Conservation (phyloP, 2,113 vertebrate genomes). For the Pollimyrus isidori region DNA sequence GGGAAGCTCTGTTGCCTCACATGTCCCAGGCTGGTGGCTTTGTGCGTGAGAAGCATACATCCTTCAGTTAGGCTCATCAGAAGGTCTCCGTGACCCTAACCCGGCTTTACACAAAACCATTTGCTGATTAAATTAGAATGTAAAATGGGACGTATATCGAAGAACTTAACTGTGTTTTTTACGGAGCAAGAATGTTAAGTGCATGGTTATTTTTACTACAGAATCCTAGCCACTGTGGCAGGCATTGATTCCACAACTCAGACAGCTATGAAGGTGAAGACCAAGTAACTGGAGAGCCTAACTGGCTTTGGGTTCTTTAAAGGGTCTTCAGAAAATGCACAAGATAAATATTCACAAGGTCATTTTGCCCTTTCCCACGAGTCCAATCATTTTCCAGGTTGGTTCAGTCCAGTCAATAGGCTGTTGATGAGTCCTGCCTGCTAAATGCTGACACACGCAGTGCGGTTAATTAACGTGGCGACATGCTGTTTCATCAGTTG, state of each 20-base stretch:
- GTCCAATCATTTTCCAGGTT: background rate
- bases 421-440: background rate
- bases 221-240: background rate
- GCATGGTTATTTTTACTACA: background rate
- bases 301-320: background rate
- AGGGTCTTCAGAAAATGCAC: background rate
- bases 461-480: background rate
- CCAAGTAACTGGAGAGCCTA: background rate
- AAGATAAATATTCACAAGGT: background rate
- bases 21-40: background rate
- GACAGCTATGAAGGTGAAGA: background rate
- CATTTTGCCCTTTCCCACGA: background rate
- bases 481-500: background rate
- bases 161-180: background rate
- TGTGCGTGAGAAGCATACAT: background rate
- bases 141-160: background rate
- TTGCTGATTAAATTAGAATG: background rate
- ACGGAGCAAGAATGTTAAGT: background rate
- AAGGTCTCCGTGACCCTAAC: background rate
- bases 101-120: background rate
- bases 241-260: background rate
- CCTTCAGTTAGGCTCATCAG: background rate
- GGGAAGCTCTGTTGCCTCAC: background rate
- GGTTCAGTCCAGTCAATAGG: background rate
- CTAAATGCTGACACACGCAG: background rate